phyloP scores from a whole-genome alignment of 2,888 invertebrate species.

The Lobophora halterata region DNA sequence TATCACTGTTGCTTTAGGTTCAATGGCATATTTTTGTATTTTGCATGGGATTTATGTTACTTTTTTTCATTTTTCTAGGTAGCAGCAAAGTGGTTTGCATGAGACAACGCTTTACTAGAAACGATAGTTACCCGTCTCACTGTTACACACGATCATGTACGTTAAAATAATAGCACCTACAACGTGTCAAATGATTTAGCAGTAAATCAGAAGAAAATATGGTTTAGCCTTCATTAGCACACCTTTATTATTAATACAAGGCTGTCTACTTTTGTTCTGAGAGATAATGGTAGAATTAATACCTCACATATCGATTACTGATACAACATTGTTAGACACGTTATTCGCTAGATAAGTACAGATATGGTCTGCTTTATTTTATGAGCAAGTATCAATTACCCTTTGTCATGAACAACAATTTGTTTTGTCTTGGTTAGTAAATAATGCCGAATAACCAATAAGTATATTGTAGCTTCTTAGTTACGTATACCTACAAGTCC shows the following conservation, averaged over 20 bases:
- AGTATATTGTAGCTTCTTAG: no score
- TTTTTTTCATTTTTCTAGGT: constrained; percentile 61
- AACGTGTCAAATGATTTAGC: constrained; percentile 10
- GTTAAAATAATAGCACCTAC: constrained; percentile 35
- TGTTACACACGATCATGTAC: constrained; percentile 70
- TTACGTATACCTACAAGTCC: no score
- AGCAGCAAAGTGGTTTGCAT: constrained; percentile 65
- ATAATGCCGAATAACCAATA: constrained; percentile 3
- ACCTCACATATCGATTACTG: constrained; percentile 44
- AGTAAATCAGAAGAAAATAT: constrained; percentile 4
- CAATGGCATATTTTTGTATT: constrained; percentile 30
- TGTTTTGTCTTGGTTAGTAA: constrained; percentile 3
- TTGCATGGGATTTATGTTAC: constrained; percentile 52
- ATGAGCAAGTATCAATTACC: constrained; percentile 31
- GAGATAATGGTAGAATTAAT: constrained; percentile 29
- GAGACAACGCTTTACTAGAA: constrained; percentile 68
- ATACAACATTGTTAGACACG: constrained; percentile 57
- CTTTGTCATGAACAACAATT: constrained; percentile 7
- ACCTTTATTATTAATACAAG: no score
- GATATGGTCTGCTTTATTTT: constrained; percentile 31
- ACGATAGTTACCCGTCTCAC: constrained; percentile 59
- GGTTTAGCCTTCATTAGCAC: constrained; percentile 14
- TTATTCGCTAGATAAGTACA: constrained; percentile 49
- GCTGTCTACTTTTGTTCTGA: constrained; percentile 29
- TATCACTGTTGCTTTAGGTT: constrained; percentile 20